Base-by-base conservation (phyloP, 2,888 invertebrate genomes). In the Leptinotarsa juncta region DNA sequence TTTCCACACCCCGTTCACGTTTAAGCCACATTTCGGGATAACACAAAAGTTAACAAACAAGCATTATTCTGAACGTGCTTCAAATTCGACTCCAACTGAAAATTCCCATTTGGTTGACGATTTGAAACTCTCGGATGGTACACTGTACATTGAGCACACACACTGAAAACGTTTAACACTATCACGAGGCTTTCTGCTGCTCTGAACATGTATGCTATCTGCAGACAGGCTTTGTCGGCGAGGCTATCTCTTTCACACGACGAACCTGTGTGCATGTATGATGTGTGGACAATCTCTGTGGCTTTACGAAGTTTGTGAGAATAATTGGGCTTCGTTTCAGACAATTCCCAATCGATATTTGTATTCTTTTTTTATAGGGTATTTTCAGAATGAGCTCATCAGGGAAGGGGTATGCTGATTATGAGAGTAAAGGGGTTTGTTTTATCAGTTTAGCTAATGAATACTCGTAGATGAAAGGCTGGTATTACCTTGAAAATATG, bases 131-230 rank as follows among this genome's bases (percentile, higher is more conserved):
- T 53, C 53, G n/a, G 18, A n/a, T 53, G 53, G 53, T 18, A 18
- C 53, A 18, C 0, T 53, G 10, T 53, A n/a, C 12, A 18, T 53
- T 18, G 3, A 53, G 53, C 18, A 53, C 65, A 70, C 70, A 70
- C 72, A 57, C 70, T 50, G 77, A 73, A 78, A 76, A 76, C 77
- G 77, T 80, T 80, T 78, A 80, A 78, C 77, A 73, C 73, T 80
- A 81, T 81, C 80, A 53, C 68, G 69, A 74, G 74, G 72, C 74
- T 78, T 80, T 81, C 79, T 80, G 79, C 77, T 75, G 77, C 74
- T 71, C 65, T 80, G 77, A 80, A 74, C 79, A 79, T 77, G 74
- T 75, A 70, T 75, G 77, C 71, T 78, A 78, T 78, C 76, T 73
- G 72, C 66, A 49, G 50, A 23, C 74, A 65, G 55, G 74, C 77